Evolutionary conservation across 2,888 invertebrate species (phyloP).

Genomic region (Argyra leucocephala): DNA sequence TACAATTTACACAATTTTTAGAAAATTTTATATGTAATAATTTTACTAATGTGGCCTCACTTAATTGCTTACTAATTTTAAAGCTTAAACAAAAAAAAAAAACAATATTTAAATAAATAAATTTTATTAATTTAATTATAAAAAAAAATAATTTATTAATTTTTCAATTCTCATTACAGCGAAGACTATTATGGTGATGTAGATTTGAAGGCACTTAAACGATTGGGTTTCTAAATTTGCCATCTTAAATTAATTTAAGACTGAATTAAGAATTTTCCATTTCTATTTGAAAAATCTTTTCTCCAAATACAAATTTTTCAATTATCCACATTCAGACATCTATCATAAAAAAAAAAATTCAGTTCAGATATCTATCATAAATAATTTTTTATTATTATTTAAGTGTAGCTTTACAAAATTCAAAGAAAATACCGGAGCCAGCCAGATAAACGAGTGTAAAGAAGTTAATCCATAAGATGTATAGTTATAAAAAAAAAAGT

Average conservation of each 20-base stretch:
- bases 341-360: no score
- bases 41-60: neutral
- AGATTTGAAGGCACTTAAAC: slow-evolving; percentile 77
- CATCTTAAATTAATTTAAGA: slow-evolving; percentile 11
- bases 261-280: neutral
- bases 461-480: no score
- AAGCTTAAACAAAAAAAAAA: no score
- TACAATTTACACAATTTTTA: neutral
- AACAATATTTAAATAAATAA: neutral
- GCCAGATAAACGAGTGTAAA: no score
- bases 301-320: neutral
- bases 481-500: no score
- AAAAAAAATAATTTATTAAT: slow-evolving; percentile 21
- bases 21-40: neutral
- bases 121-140: slow-evolving; percentile 1
- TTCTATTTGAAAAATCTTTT: neutral
- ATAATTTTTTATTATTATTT: no score
- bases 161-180: slow-evolving; percentile 45
- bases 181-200: slow-evolving; percentile 89
- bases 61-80: neutral
- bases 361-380: no score
- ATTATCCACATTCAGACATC: no score
- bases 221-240: slow-evolving; percentile 51
- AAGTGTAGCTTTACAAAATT: no score
- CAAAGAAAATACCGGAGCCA: no score